phyloP scores from a whole-genome alignment of 1,140 invertebrate genomes.

The Ceratosolen fusciceps region DNA sequence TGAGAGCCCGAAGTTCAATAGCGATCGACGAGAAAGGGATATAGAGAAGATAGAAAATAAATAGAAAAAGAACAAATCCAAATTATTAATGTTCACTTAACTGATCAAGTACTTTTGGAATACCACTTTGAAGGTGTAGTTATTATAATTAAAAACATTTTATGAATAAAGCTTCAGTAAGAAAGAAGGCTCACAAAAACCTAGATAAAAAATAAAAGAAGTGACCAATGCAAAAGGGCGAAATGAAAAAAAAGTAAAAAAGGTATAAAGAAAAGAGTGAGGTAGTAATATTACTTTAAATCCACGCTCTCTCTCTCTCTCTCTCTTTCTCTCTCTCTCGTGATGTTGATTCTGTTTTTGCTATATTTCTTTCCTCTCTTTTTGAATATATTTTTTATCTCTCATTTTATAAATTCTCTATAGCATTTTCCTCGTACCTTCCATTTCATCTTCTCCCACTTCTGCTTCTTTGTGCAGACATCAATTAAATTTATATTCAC shows the following conservation, averaged over 20 bases:
- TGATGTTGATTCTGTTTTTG: slow-evolving; percentile 15
- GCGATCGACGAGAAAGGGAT: slow-evolving; percentile 1
- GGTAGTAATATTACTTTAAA: slow-evolving; percentile 54
- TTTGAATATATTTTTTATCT: not conserved
- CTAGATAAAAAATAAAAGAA: slow-evolving; percentile 4
- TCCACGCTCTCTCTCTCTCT: slow-evolving; percentile 55
- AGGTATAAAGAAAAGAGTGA: slow-evolving; percentile 22
- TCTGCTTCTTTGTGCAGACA: slow-evolving; percentile 48
- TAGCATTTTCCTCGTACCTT: slow-evolving; percentile 44
- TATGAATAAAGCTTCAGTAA: not conserved
- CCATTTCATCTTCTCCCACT: slow-evolving; percentile 55
- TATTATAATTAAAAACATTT: slow-evolving; percentile 16
- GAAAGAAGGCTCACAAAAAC: not conserved
- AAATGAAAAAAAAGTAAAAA: slow-evolving; percentile 19
- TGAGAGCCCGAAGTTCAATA: not conserved
- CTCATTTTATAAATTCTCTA: slow-evolving; percentile 48
- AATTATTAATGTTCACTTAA: slow-evolving; percentile 4
- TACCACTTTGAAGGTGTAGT: not conserved
- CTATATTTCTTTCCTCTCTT: slow-evolving; percentile 20
- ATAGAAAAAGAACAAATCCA: not conserved
- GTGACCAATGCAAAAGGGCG: not conserved
- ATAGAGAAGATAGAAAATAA: not conserved
- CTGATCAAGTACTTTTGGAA: not conserved
- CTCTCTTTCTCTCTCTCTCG: slow-evolving; percentile 1
- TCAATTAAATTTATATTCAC: slow-evolving; percentile 52